Conservation (phyloP, 2,888 invertebrate species). For the Holacanthella duospinosa region DNA sequence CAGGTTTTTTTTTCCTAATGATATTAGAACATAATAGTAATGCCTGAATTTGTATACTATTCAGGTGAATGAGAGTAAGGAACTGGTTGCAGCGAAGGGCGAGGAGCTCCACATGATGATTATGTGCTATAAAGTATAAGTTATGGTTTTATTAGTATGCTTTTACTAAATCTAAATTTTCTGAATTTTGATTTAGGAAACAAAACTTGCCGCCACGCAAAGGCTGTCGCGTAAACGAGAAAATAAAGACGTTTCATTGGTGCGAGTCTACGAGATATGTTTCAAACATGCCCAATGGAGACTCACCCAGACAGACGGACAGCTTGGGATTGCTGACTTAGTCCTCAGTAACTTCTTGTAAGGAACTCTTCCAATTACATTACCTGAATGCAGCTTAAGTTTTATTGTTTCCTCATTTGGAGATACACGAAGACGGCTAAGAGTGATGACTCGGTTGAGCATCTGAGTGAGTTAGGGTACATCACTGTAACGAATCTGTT, state of each 20-base stretch:
- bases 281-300: conserved; percentile 98
- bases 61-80: conserved; percentile 83
- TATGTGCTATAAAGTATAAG: conserved; percentile 62
- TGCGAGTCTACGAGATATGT: conserved; percentile 85
- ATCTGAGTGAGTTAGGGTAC: conserved; percentile 89
- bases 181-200: conserved; percentile 26
- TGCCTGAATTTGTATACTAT: too few relatives aligned
- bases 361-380: conserved; percentile 40
- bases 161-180: background rate
- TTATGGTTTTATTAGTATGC: background rate
- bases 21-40: too few relatives aligned
- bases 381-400: background rate
- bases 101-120: conserved; percentile 94
- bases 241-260: conserved; percentile 60
- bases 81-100: conserved; percentile 70
- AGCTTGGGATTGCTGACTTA: conserved; percentile 92
- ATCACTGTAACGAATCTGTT: conserved; percentile 88
- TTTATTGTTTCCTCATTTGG: conserved; percentile 7
- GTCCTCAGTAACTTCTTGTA: conserved; percentile 89
- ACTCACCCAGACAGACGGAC: conserved; percentile 93
- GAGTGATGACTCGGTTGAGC: conserved; percentile 94
- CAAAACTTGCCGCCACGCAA: conserved; percentile 36
- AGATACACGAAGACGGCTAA: conserved; percentile 92
- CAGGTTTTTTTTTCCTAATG: conserved; percentile 44
- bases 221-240: conserved; percentile 42